Base-by-base conservation (phyloP, 2,113 vertebrate genomes). In the Paracanthobrama guichenoti region DNA sequence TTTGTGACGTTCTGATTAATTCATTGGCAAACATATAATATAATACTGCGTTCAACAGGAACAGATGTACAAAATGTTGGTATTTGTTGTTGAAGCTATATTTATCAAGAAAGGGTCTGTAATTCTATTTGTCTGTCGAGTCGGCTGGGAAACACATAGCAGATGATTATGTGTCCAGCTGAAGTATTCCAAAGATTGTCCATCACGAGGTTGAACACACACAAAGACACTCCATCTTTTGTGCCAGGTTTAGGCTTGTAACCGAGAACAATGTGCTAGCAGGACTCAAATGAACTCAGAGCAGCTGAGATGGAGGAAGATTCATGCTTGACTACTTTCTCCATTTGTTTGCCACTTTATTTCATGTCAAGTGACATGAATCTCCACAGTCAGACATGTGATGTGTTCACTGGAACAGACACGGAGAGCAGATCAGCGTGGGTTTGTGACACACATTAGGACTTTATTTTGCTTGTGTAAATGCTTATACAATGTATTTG, bases 181-280 rank as follows among this genome's bases (percentile, higher is more conserved):
- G 39, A 84, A 31, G 6, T 66, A n/a, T 71, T 67, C 10, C 26
- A 39, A 53, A 57, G 48, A 81, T 71, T 69, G 79, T 18, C 62
- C 64, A 71, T 71, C 64, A 71, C 64, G 8, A 81, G 64, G 79
- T 55, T 18, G 60, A 9, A 60, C 64, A 76, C 16, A 13, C 57
- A 77, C 24, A 46, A 62, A 84, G 71, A 84, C 73, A 84, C 71
- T 50, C 82, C 8, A 48, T 79, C 64, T 81, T 71, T 81, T 81
- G 64, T 81, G 18, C 44, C 67, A 48, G 50, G 26, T 46, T 79
- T 80, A 44, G 6, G 28, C 42, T 80, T 46, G 79, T n/a, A 71
- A 78, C 20, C 7, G 64, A 81, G 12, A 48, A 67, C 60, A 20
- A 28, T 55, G 20, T 71, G 20, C 66, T 81, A 35, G 66, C 9